phyloP scores from a whole-genome alignment of 1,140 invertebrate species.

The Drosophila sp. region DNA sequence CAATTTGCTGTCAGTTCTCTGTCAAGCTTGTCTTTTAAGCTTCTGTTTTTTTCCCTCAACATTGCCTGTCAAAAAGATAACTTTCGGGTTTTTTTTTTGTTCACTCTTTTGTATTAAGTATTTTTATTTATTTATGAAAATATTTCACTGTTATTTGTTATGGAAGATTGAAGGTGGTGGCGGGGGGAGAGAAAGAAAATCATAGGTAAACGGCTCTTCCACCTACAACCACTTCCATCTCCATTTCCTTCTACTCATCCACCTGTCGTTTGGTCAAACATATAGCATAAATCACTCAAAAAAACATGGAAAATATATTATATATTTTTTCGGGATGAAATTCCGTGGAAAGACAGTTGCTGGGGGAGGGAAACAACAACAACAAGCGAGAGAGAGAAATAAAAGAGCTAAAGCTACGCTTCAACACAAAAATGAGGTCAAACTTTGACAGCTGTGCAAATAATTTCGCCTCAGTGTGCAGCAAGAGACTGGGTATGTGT shows the following conservation, averaged over 20 bases:
- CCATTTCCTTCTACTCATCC: constrained; percentile 31
- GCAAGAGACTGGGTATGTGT: constrained; percentile 24
- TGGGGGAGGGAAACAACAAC: constrained; percentile 10
- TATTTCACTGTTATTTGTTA: constrained; percentile 36
- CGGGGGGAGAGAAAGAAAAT: constrained; percentile 21
- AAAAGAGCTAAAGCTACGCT: constrained; percentile 45
- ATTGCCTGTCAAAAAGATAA: constrained; percentile 25
- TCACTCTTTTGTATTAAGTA: constrained; percentile 31
- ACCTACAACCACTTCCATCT: neutral
- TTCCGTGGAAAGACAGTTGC: neutral
- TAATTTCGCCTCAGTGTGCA: constrained; percentile 57
- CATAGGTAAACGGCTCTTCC: constrained; percentile 24
- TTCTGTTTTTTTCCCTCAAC: neutral
- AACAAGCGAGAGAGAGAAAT: constrained; percentile 15
- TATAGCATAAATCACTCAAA: constrained; percentile 73
- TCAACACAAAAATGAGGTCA: constrained; percentile 64
- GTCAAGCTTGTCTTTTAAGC: neutral
- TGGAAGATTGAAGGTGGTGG: constrained; percentile 28
- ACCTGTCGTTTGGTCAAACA: constrained; percentile 56
- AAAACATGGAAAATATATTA: constrained; percentile 60
- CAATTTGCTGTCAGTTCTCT: neutral
- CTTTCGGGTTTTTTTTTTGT: neutral
- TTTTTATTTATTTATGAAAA: constrained; percentile 38
- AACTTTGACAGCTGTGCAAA: constrained; percentile 80
- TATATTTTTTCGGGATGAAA: constrained; percentile 40